A percentile compares a stretch with the other conserved stretches of the same genome.
phyloP scores from a whole-genome alignment of 2,888 invertebrate species.

The Malacosoma neustria region DNA sequence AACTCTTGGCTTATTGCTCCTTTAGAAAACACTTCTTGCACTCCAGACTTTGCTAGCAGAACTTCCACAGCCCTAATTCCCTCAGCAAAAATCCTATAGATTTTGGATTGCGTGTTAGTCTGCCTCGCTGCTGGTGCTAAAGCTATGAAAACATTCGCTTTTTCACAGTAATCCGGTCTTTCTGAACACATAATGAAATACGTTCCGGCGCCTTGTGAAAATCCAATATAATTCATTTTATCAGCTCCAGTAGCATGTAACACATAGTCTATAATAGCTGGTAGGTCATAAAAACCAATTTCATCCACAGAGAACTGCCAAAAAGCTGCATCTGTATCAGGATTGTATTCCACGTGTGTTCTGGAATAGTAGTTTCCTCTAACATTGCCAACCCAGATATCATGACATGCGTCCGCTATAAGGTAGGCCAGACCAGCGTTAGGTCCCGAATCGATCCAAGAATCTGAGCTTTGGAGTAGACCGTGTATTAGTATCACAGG shows the following conservation, averaged over 20 bases:
- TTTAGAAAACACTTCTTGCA: conserved; percentile 35
- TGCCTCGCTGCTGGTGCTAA: conserved; percentile 77
- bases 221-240: conserved; percentile 75
- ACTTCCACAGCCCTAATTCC: conserved; percentile 19
- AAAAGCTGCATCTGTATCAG: conserved; percentile 45
- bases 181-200: conserved; percentile 80
- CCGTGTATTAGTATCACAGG: conserved; percentile 54
- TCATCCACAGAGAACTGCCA: conserved; percentile 84
- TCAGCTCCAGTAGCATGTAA: conserved; percentile 26
- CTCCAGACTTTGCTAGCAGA: conserved; percentile 19
- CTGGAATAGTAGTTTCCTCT: conserved; percentile 49
- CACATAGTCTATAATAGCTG: conserved; percentile 68
- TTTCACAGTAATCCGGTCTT: conserved; percentile 77
- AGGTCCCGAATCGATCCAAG: conserved; percentile 46
- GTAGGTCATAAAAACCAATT: conserved; percentile 84
- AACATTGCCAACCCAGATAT: conserved; percentile 21
- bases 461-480: conserved; percentile 40
- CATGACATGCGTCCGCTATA: conserved; percentile 21
- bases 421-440: conserved; percentile 27
- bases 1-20: conserved; percentile 35
- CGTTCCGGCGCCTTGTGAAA: conserved; percentile 82
- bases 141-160: conserved; percentile 74
- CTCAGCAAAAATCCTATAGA: conserved; percentile 19
- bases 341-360: conserved; percentile 51
- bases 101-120: conserved; percentile 44